Evolutionary conservation across 2,113 vertebrate genomes (phyloP).

Genomic region (Podiceps cristatus): DNA sequence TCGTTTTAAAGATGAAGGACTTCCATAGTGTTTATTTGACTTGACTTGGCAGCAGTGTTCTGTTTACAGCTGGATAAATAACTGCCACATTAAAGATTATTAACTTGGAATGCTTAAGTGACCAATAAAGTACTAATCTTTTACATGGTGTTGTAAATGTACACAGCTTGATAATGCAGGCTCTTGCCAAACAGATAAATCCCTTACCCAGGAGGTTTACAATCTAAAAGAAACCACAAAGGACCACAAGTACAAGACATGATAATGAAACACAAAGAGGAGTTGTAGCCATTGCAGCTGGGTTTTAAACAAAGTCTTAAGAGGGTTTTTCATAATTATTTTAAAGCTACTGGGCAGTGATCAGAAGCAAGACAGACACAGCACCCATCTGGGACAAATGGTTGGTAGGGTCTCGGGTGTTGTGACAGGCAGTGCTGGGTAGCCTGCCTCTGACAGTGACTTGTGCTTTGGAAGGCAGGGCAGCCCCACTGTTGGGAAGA

Average conservation of each 20-base stretch:
- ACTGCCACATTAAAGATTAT: conserved; percentile 33
- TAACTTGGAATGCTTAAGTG: conserved; percentile 38
- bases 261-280: background rate
- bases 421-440: background rate
- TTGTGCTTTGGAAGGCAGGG: background rate
- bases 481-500: background rate
- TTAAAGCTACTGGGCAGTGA: background rate
- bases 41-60: background rate
- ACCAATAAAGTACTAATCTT: conserved; percentile 61
- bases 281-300: background rate
- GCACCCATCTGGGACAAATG: background rate
- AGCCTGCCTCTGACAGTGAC: background rate
- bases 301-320: background rate
- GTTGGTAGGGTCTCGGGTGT: accelerated
- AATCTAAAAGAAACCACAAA: background rate
- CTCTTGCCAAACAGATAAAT: conserved; percentile 45
- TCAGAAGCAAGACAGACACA: background rate
- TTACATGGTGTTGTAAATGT: conserved; percentile 25
- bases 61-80: conserved; percentile 29
- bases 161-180: background rate
- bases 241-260: background rate
- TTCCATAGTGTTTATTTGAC: conserved; percentile 10
- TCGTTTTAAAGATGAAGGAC: background rate
- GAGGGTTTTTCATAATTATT: background rate
- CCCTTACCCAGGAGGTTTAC: background rate